Evolutionary conservation across 2,113 vertebrate genomes (phyloP), one percentile per base, ranked within the genome.

Genomic region (Boulengeromyrus knoepffleri): DNA sequence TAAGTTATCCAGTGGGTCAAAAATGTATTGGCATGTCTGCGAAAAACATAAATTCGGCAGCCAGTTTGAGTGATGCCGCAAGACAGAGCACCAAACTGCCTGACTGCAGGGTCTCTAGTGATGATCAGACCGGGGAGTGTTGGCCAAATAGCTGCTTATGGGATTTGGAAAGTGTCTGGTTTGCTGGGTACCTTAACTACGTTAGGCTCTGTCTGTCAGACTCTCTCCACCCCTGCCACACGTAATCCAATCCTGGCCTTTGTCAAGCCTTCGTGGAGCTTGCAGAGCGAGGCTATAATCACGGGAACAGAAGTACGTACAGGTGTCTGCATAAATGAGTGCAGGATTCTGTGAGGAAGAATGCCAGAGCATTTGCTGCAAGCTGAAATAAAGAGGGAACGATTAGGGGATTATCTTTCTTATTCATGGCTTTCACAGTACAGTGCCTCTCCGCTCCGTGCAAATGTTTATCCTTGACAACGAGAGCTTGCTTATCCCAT

Each of bases 361-460:
- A 50, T 21, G 12, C 42, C n/a, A 50, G 3, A 47, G 47, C 49
- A 12, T 87, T 53, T 1, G 3, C n/a, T 36, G 27, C 21, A 8
- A 85, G 24, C 46, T 85, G 8, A 85, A 47, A 49, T 87, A 87
- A 50, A 87, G 24, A 52, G n/a, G 49, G n/a, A 27, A 13, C 13
- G 49, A 87, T 87, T 52, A 87, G 85, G 49, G 85, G 85, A 87
- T 87, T 87, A 52, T 52, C 5, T 52, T 87, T 87, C 46, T 87
- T 87, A 53, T 87, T 52, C 85, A 87, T 53, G 46, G 24, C 9
- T 87, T 53, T 87, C 83, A 85, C 45, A 85, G 39, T 85, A 85
- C 83, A 46, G 36, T 85, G 83, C 45, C 39, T 85, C 83, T 46
- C 83, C 8, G 24, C 83, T 45, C 83, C 39, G 45, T 85, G 83